Evolutionary conservation across 1,140 invertebrate species (phyloP), one percentile per base, ranked within the genome.

Genomic region (Pseudomyrmex concolor): DNA sequence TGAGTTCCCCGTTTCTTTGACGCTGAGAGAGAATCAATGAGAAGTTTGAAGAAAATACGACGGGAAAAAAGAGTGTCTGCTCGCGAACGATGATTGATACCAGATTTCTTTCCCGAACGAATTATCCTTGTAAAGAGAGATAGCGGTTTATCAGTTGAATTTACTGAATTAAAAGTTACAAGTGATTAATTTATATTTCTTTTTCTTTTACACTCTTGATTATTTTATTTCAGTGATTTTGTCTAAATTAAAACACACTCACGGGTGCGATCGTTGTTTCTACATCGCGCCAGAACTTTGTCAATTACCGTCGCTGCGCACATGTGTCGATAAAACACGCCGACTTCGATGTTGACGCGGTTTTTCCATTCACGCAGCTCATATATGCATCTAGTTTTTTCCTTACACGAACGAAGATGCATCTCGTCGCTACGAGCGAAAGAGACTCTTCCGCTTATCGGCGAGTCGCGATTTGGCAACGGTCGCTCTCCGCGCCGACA

Each of bases 1-100:
- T 71, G 34, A 85, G 57, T 67, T 55, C 12, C 55, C 48, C 50
- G 34, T 34, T 7, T 34, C 34, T 83, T 85, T 85, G 25, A 25
- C 25, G 25, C 25, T 25, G 63, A 85, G 76, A 83, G 48, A 45
- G 45, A 48, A 59, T 80, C 76, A 71, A 80, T 80, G 66, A 70
- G 59, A 59, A 80, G 76, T 80, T 71, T 59, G 64, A 57, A 51
- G 54, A 45, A 71, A 80, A 59, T 50, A 57, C 66, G 66, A n/a
- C 55, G 34, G 34, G 34, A 34, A 34, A 34, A 34, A 34, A 34
- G 59, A 78, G 43, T 70, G 64, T 59, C 64, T 78, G 43, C n/a
- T 43, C 66, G 66, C 55, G n/a, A n/a, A 25, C 43, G 66, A 68
- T 81, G 48, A 68, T 70, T 84, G 64, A 83, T 68, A 12, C 10